Evolutionary conservation across 2,797 vertebrate genomes (phyloP).

Genomic region (Tragelaphus eurycerus): DNA sequence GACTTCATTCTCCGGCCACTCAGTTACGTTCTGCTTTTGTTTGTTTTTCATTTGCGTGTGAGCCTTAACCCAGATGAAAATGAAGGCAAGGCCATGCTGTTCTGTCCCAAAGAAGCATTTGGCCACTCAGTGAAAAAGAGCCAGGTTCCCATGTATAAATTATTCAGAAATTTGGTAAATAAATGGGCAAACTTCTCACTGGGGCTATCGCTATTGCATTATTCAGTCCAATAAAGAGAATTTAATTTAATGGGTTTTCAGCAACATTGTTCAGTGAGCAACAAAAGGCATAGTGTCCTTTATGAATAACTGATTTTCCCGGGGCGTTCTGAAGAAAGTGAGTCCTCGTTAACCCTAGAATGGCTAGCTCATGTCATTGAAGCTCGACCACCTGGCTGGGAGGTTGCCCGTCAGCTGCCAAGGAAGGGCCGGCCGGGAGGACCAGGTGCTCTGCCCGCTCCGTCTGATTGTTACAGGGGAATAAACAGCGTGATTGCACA

Average conservation of each 20-base stretch:
- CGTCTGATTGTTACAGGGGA: conserved; percentile 92
- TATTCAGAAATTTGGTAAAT: conserved; percentile 49
- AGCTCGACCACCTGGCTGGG: conserved; percentile 94
- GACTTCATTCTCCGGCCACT: conserved; percentile 23
- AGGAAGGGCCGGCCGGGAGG: conserved; percentile 88
- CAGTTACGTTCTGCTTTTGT: conserved; percentile 40
- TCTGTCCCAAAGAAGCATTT: conserved; percentile 64
- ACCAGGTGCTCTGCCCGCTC: conserved; percentile 92
- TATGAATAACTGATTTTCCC: conserved; percentile 87
- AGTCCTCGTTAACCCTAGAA: conserved; percentile 93
- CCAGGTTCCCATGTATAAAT: conserved; percentile 71
- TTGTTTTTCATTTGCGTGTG: conserved; percentile 60
- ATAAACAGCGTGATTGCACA: conserved; percentile 92
- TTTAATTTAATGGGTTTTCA: conserved; percentile 89
- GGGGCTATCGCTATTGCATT: conserved; percentile 74
- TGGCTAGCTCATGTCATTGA: conserved; percentile 94
- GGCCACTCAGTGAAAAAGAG: conserved; percentile 62
- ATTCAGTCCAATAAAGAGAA: conserved; percentile 70
- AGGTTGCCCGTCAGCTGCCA: conserved; percentile 93
- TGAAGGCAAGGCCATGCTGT: conserved; percentile 45
- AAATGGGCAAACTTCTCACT: conserved; percentile 37
- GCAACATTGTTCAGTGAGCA: conserved; percentile 87
- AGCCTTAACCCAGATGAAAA: conserved; percentile 51
- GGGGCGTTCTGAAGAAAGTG: conserved; percentile 83
- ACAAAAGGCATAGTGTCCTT: conserved; percentile 85